Conservation (phyloP, 2,113 vertebrate genomes). For the Neogobius melanostomus region DNA sequence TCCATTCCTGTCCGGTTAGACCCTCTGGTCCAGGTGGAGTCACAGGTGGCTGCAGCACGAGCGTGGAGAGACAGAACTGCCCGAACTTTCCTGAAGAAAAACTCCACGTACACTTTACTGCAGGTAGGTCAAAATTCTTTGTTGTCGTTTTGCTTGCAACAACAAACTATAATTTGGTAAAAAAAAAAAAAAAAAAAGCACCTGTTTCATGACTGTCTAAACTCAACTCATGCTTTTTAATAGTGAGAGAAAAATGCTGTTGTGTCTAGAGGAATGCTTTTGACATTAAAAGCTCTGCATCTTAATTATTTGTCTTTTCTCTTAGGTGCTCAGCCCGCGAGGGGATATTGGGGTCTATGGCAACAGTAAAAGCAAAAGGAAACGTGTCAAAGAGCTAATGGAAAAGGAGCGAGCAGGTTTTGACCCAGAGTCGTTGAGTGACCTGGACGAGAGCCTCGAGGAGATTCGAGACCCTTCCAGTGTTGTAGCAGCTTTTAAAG, state of each 20-base stretch:
- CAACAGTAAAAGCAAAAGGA: slow-evolving; percentile 91
- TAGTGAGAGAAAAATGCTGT: not conserved
- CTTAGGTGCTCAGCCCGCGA: slow-evolving; percentile 93
- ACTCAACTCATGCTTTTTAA: too few relatives aligned
- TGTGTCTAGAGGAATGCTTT: not conserved
- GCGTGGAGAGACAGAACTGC: slow-evolving; percentile 95
- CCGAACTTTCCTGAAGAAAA: slow-evolving; percentile 98
- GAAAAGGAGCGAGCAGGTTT: slow-evolving; percentile 93
- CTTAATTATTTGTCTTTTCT: not conserved
- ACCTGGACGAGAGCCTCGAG: slow-evolving; percentile 87
- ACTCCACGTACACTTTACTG: slow-evolving; percentile 91
- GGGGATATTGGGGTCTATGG: slow-evolving; percentile 95
- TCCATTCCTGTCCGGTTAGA: slow-evolving; percentile 92
- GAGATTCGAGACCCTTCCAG: slow-evolving; percentile 87
- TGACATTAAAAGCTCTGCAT: not conserved
- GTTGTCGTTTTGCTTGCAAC: not conserved
- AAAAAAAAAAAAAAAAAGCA: too few relatives aligned
- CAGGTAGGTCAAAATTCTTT: slow-evolving; percentile 78
- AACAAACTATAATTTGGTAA: too few relatives aligned
- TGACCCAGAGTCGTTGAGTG: slow-evolving; percentile 88
- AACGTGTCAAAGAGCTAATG: slow-evolving; percentile 90
- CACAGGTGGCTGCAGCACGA: slow-evolving; percentile 90
- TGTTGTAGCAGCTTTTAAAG: slow-evolving; percentile 94
- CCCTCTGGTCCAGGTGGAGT: slow-evolving; percentile 90
- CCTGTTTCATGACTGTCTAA: too few relatives aligned